Conservation (phyloP, 1,140 invertebrate species). For the Ostrea edulis region DNA sequence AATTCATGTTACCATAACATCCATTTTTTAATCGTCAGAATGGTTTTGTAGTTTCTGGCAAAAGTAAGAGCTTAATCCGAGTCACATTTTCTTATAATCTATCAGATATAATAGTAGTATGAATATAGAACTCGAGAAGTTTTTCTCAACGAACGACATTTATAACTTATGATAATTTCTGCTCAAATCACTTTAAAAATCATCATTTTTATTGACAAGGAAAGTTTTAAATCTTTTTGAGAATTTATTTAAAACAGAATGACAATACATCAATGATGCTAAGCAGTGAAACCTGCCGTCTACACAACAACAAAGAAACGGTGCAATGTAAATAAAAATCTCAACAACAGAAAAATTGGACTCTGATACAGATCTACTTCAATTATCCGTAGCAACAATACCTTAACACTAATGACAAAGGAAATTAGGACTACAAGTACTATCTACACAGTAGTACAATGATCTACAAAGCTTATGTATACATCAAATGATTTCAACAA, state of each 20-base stretch:
- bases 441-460: background rate
- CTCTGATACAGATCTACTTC: background rate
- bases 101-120: too few species aligned
- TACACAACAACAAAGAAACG: slow-evolving; percentile 29
- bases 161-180: too few species aligned
- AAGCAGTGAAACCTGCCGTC: background rate
- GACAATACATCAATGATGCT: slow-evolving; percentile 19
- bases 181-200: too few species aligned
- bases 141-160: too few species aligned
- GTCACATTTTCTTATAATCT: too few species aligned
- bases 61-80: too few species aligned
- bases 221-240: background rate
- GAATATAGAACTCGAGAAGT: too few species aligned
- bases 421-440: background rate
- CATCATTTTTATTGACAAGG: too few species aligned
- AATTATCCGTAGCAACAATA: background rate
- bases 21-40: too few species aligned
- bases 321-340: background rate
- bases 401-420: background rate
- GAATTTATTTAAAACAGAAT: slow-evolving; percentile 31
- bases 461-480: background rate
- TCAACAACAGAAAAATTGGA: slow-evolving; percentile 15
- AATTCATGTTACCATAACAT: too few species aligned
- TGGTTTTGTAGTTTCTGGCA: too few species aligned
- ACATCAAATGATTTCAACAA: background rate